phyloP scores from a whole-genome alignment of 2,888 invertebrate species.

The Stenodema calcarata region DNA sequence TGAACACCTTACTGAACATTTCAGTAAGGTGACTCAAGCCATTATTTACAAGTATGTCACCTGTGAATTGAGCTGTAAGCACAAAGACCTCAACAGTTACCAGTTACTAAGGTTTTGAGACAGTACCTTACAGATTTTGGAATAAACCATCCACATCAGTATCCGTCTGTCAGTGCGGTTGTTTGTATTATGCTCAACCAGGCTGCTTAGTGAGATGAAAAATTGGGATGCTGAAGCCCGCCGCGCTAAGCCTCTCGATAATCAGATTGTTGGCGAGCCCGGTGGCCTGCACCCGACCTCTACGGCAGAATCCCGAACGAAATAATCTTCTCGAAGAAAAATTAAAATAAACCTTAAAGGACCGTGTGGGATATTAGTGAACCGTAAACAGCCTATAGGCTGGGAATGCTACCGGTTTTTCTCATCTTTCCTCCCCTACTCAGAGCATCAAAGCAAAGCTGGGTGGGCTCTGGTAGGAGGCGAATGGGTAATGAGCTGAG shows the following conservation, averaged over 20 bases:
- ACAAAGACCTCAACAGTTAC: no score
- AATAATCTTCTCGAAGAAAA: not conserved
- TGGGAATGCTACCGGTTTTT: constrained; percentile 1
- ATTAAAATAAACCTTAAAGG: not conserved
- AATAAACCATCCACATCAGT: not conserved
- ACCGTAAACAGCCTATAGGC: not conserved
- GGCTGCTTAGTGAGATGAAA: not conserved
- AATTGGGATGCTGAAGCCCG: not conserved
- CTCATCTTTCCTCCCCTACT: not conserved
- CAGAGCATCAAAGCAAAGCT: not conserved
- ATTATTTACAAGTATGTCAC: no score
- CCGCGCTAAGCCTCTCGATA: not conserved
- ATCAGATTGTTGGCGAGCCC: not conserved
- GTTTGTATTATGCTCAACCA: not conserved
- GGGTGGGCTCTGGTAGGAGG: not conserved
- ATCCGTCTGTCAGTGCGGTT: not conserved
- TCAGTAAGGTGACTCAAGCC: no score
- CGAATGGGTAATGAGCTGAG: constrained; percentile 32
- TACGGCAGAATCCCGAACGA: not conserved
- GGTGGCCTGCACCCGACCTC: not conserved
- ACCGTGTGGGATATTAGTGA: not conserved
- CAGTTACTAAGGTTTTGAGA: no score
- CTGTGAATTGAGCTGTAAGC: no score
- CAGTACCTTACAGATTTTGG: no score
- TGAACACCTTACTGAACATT: no score